A percentile compares a stretch with the other conserved stretches of the same genome.
Conservation (phyloP, 2,888 invertebrate genomes). For the Cabera pusaria region DNA sequence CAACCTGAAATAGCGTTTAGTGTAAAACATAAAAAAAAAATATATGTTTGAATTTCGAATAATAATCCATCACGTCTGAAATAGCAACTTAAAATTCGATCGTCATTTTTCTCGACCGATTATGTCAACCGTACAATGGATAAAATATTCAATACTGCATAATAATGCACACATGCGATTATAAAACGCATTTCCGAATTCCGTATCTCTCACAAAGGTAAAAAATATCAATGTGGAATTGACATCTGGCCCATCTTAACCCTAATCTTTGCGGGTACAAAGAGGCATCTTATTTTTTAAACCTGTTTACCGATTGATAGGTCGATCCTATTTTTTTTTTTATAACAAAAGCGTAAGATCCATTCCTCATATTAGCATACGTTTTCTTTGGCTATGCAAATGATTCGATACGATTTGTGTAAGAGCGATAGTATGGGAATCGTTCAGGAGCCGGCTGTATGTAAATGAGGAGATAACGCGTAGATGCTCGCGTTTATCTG, state of each 20-base stretch:
- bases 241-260: constrained; percentile 71
- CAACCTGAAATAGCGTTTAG: too few species aligned
- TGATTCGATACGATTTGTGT: constrained; percentile 61
- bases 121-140: constrained; percentile 37
- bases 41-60: constrained; percentile 2
- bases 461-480: constrained; percentile 75
- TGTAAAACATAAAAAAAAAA: too few species aligned
- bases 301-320: constrained; percentile 81
- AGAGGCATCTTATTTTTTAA: constrained; percentile 62
- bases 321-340: constrained; percentile 37
- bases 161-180: constrained; percentile 56
- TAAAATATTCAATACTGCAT: constrained; percentile 44
- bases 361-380: constrained; percentile 70
- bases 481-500: constrained; percentile 62
- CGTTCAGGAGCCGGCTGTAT: constrained; percentile 51
- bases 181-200: constrained; percentile 73
- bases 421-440: constrained; percentile 61
- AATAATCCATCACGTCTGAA: constrained; percentile 28
- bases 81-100: constrained; percentile 20
- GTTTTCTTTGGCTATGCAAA: constrained; percentile 75
- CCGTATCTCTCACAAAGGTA: constrained; percentile 52
- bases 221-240: constrained; percentile 67
- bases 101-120: constrained; percentile 39
- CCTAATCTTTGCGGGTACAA: constrained; percentile 70
- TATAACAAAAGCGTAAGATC: constrained; percentile 58